Evolutionary conservation across 2,113 vertebrate species (phyloP).

Genomic region (Elaphurus davidianus): DNA sequence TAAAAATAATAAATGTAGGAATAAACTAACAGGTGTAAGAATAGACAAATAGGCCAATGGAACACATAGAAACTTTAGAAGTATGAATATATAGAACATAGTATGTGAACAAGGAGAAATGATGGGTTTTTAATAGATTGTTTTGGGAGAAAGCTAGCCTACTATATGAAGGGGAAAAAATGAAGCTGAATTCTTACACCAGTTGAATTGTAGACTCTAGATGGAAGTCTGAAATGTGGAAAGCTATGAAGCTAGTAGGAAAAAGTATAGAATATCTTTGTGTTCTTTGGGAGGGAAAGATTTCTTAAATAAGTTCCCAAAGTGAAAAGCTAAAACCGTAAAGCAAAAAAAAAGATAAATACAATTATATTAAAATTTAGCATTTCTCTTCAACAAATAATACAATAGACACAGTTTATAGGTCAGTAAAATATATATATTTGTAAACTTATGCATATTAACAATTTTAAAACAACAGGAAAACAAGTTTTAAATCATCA

Average conservation of each 20-base stretch:
- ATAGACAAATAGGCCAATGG: background rate
- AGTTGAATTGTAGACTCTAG: background rate
- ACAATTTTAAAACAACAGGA: background rate
- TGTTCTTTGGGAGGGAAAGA: background rate
- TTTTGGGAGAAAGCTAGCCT: background rate
- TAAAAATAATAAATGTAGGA: background rate
- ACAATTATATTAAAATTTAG: background rate
- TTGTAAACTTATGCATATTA: background rate
- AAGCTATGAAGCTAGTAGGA: background rate
- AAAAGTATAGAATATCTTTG: background rate
- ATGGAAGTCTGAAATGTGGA: background rate
- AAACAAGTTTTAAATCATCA: background rate
- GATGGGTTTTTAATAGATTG: background rate
- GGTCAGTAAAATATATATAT: background rate
- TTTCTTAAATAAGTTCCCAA: background rate
- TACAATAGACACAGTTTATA: background rate
- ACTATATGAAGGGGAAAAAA: background rate
- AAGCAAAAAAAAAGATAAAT: background rate
- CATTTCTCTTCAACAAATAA: background rate
- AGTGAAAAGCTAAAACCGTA: background rate
- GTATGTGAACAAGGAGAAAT: background rate
- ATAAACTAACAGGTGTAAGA: background rate
- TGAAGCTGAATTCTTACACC: background rate
- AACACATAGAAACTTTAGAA: background rate
- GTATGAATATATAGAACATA: background rate